Evolutionary conservation across 2,797 vertebrate species (phyloP).

Genomic region (Myotis vivesi): DNA sequence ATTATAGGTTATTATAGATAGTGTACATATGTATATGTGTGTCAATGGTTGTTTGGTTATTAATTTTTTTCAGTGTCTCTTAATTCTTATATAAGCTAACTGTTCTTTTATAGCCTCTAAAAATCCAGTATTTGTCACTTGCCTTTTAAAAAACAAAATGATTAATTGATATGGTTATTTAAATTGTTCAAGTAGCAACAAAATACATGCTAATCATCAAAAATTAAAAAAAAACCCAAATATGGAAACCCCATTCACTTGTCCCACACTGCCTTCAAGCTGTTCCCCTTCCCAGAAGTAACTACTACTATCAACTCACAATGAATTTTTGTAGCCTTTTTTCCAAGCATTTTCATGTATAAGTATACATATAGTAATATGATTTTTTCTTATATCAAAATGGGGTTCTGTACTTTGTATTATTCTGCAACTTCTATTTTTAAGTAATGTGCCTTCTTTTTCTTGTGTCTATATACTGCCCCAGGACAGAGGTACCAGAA

Average conservation of each 20-base stretch:
- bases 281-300: background rate
- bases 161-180: background rate
- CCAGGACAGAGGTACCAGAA: background rate
- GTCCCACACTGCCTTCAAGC: background rate
- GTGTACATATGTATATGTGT: background rate
- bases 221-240: background rate
- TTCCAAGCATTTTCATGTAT: background rate
- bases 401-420: background rate
- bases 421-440: background rate
- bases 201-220: background rate
- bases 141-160: conserved; percentile 38
- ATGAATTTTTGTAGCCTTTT: background rate
- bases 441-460: background rate
- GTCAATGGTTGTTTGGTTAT: background rate
- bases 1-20: too few species aligned
- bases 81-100: background rate
- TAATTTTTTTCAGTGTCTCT: background rate
- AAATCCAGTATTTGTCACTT: background rate
- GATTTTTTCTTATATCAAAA: background rate
- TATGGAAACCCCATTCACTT: background rate
- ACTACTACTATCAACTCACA: background rate
- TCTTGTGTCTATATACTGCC: background rate
- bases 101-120: background rate
- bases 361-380: background rate
- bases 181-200: background rate